Evolutionary conservation across 2,888 invertebrate genomes (phyloP).

Genomic region (Aspidiotus rigidus): DNA sequence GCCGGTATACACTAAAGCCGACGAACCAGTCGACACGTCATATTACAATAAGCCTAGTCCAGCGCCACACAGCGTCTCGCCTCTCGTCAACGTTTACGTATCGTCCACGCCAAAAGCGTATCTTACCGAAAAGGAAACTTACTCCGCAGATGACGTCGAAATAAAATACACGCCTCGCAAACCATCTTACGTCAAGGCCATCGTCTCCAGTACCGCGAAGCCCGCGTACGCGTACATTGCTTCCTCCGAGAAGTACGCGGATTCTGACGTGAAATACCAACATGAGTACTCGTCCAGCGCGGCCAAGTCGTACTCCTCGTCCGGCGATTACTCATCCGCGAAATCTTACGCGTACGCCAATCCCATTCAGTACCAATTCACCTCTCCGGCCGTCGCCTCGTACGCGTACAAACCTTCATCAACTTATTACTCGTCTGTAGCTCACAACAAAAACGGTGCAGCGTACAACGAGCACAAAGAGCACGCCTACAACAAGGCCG

Average conservation of each 20-base stretch:
- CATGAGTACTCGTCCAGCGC: slow-evolving; percentile 6
- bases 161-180: slow-evolving; percentile 20
- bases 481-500: background rate
- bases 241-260: slow-evolving; percentile 26
- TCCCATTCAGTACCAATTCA: slow-evolving; percentile 26
- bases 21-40: slow-evolving; percentile 8
- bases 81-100: slow-evolving; percentile 23
- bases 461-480: background rate
- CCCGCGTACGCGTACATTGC: slow-evolving; percentile 20
- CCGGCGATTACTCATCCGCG: slow-evolving; percentile 9
- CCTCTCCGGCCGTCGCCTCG: slow-evolving; percentile 20
- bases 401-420: background rate
- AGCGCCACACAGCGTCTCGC: slow-evolving; percentile 16
- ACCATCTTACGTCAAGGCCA: slow-evolving; percentile 10
- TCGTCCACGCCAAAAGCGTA: slow-evolving; percentile 26
- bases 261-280: slow-evolving; percentile 15
- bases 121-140: slow-evolving; percentile 12
- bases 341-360: slow-evolving; percentile 19
- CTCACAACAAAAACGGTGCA: background rate
- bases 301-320: slow-evolving; percentile 11
- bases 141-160: slow-evolving; percentile 20
- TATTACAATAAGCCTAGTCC: slow-evolving; percentile 24
- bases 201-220: slow-evolving; percentile 17
- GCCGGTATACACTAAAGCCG: slow-evolving; percentile 24
- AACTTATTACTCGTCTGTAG: background rate